Evolutionary conservation across 1,140 invertebrate species (phyloP), one percentile per base, ranked within the genome.

Genomic region (Aricia agestis): DNA sequence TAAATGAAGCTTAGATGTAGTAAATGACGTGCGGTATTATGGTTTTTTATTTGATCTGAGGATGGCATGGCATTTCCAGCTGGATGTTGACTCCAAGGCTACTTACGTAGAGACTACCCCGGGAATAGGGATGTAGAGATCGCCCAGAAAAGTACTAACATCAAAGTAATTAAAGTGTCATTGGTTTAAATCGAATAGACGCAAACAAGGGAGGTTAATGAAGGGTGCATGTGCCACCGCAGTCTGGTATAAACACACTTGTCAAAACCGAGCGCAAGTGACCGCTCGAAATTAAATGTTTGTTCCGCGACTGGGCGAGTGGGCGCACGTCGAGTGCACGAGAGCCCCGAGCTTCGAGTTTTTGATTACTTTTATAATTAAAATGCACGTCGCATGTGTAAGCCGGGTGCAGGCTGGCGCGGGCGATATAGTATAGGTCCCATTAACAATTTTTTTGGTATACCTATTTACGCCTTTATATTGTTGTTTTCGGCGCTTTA

Each of bases 311-410:
- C 1, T 25, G 25, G 36, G 36, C 36, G 36, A 36, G 18, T 13
- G 59, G 15, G 13, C 31, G 18, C 36, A 70, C 59, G 59, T 70
- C 69, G 36, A 19, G 59, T 19, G 58, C 19, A 42, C n/a, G 58
- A 70, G 59, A 70, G 31, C n/a, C n/a, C 41, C 3, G 59, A 42
- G 52, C 59, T 70, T 63, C 18, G 61, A 63, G 59, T 70, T 70
- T 65, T 70, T 65, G 61, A 70, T 70, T 70, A 70, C 31, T 70
- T 70, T 70, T 70, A 70, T 70, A 70, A 70, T 70, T 70, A 63
- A 70, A 70, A 42, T 70, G 69, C 69, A 65, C 58, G 69, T 65
- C 58, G 58, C n/a, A 9, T 17, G 32, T 69, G 67, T 69, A 52
- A 68, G 57, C 57, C 32, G 67, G 45, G 25, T 36, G 36, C 36